Conservation (phyloP, 1,140 invertebrate genomes). For the Drosophila orosa region DNA sequence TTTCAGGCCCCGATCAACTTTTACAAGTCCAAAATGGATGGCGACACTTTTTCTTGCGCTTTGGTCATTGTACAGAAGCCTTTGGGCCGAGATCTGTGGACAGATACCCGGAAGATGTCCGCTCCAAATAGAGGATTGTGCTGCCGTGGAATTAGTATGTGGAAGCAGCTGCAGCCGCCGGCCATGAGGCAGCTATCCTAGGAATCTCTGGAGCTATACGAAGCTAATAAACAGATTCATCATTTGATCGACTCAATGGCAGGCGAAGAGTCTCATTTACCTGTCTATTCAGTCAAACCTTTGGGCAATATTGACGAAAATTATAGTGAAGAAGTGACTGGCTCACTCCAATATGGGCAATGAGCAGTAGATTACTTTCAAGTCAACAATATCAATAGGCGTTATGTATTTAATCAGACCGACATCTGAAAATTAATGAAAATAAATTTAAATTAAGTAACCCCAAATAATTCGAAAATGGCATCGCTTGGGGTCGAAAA, state of each 20-base stretch:
- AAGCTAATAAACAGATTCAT: constrained; percentile 33
- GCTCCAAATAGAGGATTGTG: constrained; percentile 28
- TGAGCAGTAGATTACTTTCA: no score
- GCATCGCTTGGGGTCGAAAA: no score
- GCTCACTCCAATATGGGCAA: neutral
- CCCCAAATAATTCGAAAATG: no score
- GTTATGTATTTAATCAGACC: no score
- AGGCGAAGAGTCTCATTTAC: neutral
- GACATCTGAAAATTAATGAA: no score
- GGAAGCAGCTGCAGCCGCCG: constrained; percentile 1
- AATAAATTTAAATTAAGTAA: no score
- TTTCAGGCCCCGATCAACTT: constrained; percentile 58
- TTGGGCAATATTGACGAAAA: constrained; percentile 16
- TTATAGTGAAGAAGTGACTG: constrained; percentile 23
- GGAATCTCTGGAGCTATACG: neutral
- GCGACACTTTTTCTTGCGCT: constrained; percentile 74
- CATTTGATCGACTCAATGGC: neutral
- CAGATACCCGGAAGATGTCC: constrained; percentile 29
- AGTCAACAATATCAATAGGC: no score
- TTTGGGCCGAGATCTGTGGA: constrained; percentile 37
- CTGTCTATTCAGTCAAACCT: neutral
- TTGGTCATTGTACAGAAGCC: constrained; percentile 59
- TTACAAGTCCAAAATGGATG: constrained; percentile 58
- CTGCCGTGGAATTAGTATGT: constrained; percentile 32
- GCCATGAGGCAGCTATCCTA: constrained; percentile 2